A percentile compares a stretch with the other conserved stretches of the same genome.
Evolutionary conservation across 2,113 vertebrate species (phyloP).

Genomic region (Calypte anna): DNA sequence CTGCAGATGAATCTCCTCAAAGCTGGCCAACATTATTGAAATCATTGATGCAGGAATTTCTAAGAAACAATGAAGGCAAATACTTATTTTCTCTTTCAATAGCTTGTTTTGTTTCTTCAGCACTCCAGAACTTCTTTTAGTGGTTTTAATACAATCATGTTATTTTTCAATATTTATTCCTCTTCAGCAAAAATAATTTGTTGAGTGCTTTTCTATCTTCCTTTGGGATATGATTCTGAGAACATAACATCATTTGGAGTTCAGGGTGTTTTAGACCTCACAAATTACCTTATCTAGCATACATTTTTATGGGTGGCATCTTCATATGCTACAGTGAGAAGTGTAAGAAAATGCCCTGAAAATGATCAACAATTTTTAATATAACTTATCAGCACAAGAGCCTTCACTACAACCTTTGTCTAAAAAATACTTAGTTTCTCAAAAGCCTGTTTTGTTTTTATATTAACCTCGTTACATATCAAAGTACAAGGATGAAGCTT

Average conservation of each 20-base stretch:
- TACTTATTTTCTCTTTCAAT: not conserved
- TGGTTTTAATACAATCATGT: not conserved
- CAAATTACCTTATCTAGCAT: not conserved
- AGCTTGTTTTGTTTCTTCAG: slow-evolving; percentile 3
- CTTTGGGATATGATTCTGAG: not conserved
- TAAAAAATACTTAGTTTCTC: slow-evolving; percentile 68
- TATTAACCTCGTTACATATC: slow-evolving; percentile 74
- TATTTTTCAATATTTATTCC: slow-evolving; percentile 3
- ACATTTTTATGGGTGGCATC: not conserved
- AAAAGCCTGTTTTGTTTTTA: slow-evolving; percentile 70
- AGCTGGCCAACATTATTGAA: not conserved
- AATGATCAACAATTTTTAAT: not conserved
- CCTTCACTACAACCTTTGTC: slow-evolving; percentile 64
- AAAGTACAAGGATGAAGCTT: slow-evolving; percentile 75
- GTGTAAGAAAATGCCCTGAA: not conserved
- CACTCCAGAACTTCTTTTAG: not conserved
- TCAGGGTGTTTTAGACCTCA: not conserved
- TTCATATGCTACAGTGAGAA: not conserved
- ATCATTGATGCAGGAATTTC: not conserved
- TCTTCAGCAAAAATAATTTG: slow-evolving; percentile 4
- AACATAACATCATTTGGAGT: not conserved
- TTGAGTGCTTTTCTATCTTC: not conserved
- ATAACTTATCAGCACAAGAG: not conserved
- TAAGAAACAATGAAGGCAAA: not conserved
- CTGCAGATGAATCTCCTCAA: not conserved